Base-by-base conservation (phyloP, 2,888 invertebrate species). In the Caenorhabditis macrosperma region DNA sequence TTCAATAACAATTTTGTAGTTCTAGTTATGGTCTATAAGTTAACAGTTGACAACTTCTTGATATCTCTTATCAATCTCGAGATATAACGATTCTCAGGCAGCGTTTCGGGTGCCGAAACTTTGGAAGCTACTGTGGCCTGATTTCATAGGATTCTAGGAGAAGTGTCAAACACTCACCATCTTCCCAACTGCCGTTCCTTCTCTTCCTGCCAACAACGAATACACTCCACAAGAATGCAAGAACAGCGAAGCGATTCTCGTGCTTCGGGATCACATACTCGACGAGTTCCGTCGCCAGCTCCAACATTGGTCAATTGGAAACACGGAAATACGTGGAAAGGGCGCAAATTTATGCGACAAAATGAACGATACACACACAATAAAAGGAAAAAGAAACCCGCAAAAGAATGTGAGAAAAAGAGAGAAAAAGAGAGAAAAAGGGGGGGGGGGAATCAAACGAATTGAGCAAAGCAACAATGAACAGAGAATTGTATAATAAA, bases 361-460 rank as follows among this genome's bases (percentile, higher is more conserved):
- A 66, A 44, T 15, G 41, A 59, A 59, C 20, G 41, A 35, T 20
- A 71, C 33, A 46, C 38, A 50, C 54, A 63, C 63, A 64, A 72
- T 55, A 57, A 55, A 30, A 64, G 50, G n/a, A n/a, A n/a, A n/a
- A 54, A 17, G 20, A 64, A 33, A 72, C 72, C 72, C 72, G 72
- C 48, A 57, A 48, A 63, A 15, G 26, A 57, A 28, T 22, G 33
- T 72, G 72, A 72, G 72, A 72, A 63, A 55, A 54, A 35, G 4
- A 15, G 17, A 61, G n/a, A n/a, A n/a, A n/a, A n/a, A n/a, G n/a
- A n/a, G n/a, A n/a, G n/a, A n/a, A n/a, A n/a, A n/a, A n/a, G n/a
- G n/a, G n/a, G n/a, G n/a, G n/a, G n/a, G n/a, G n/a, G n/a, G n/a
- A n/a, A n/a, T n/a, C n/a, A n/a, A n/a, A 69, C 24, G 60, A 48